Evolutionary conservation across 2,888 invertebrate genomes (phyloP), one percentile per base, ranked within the genome.

Genomic region (Drosophila neonasuta): DNA sequence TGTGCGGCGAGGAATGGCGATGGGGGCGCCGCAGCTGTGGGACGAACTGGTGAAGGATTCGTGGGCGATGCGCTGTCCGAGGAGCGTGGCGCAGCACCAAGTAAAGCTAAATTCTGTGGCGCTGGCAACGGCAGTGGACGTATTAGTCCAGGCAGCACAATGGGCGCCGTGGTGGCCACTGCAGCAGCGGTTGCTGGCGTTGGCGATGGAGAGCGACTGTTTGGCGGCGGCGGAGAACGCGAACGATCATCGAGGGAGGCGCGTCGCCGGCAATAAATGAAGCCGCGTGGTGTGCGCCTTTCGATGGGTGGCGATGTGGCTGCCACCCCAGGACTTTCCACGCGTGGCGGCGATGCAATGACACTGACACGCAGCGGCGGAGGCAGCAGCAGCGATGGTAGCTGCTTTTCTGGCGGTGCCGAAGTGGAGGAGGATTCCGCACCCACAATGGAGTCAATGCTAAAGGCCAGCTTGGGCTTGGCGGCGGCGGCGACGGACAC

Each of bases 401-500:
- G 32, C 32, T 68, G 61, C 45, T 57, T 86, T 24, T 24, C 24
- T 24, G 24, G 24, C 36, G 45, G 2, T 10, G 36, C 1, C n/a
- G 36, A 11, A 63, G 46, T 1, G 57, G 29, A 3, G 42, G 48
- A 41, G 7, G 76, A 57, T 10, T 50, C 68, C 1, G 56, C 63
- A 72, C 97, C 97, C 70, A 97, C 97, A 89, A 97, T 97, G 89
- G 97, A 96, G 92, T 97, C 97, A 92, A 97, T 97, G 89, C 96
- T 97, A 91, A 97, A 97, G 88, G 97, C 97, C 91, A 97, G 96
- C 92, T 97, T 97, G 81, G 97, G 97, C 92, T 96, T 97, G 86
- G 86, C 15, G 44, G 13, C 81, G 51, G 81, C 67, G 46, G 87
- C 80, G 49, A 81, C 69, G 44, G 88, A 70, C 36, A 87, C 74